Evolutionary conservation across 2,888 invertebrate genomes (phyloP).

Genomic region (Hartigia nigra): DNA sequence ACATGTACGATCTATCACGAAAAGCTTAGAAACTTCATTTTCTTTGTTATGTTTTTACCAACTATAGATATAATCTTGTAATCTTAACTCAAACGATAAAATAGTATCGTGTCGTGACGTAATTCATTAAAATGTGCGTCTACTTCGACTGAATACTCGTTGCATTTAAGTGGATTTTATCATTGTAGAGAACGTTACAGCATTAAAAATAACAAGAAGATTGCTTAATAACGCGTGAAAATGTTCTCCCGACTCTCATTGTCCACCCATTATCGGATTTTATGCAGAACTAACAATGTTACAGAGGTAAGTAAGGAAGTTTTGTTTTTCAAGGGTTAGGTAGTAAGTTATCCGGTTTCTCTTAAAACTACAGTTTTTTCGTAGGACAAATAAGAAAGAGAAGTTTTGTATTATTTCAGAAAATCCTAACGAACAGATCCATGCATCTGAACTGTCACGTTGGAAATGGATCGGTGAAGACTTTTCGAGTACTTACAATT

Average conservation of each 20-base stretch:
- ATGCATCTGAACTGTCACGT: conserved; percentile 30
- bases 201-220: too few relatives aligned
- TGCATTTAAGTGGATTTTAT: too few relatives aligned
- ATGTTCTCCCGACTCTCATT: conserved; percentile 48
- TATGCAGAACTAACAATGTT: conserved; percentile 34
- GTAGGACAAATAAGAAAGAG: neutral
- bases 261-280: conserved; percentile 28
- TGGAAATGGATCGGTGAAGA: conserved; percentile 15
- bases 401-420: conserved; percentile 24
- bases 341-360: neutral
- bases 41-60: neutral
- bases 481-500: conserved; percentile 17
- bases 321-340: neutral
- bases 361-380: neutral
- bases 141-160: too few relatives aligned
- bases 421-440: conserved; percentile 30
- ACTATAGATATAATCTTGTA: too few relatives aligned
- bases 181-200: too few relatives aligned
- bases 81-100: too few relatives aligned
- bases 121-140: too few relatives aligned
- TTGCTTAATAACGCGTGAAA: conserved; percentile 14
- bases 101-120: too few relatives aligned
- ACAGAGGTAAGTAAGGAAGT: conserved; percentile 37
- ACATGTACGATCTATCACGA: neutral
- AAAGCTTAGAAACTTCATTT: neutral